Evolutionary conservation across 2,797 vertebrate genomes (phyloP).

Genomic region (Acanthiza pusilla): DNA sequence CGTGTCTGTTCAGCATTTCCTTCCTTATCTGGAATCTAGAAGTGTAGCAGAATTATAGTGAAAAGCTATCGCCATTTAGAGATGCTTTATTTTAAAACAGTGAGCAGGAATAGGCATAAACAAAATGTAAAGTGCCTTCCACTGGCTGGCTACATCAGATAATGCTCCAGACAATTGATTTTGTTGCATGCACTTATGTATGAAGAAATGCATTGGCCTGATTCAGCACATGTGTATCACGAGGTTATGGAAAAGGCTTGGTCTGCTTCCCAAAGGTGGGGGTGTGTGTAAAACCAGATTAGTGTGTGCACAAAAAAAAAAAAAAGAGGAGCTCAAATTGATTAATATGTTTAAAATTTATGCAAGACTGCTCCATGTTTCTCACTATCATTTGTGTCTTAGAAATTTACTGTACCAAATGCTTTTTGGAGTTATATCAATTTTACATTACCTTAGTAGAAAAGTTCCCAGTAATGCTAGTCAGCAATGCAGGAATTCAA

Average conservation of each 20-base stretch:
- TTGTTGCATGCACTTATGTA: conserved; percentile 35
- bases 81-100: conserved; percentile 40
- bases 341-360: background rate
- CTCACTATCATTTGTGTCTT: background rate
- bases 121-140: conserved; percentile 45
- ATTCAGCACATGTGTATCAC: conserved; percentile 32
- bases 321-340: background rate
- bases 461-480: background rate
- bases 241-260: background rate
- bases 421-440: background rate
- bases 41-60: background rate
- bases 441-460: background rate
- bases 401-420: background rate
- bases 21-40: background rate
- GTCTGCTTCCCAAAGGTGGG: background rate
- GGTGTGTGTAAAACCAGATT: background rate
- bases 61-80: background rate
- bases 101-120: conserved; percentile 29
- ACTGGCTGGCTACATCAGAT: conserved; percentile 46
- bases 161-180: conserved; percentile 66
- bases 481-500: background rate
- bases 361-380: background rate
- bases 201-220: conserved; percentile 34
- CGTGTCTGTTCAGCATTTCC: background rate
- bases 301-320: background rate